Percentiles rank a stretch among this genome's conserved stretches.
phyloP scores from a whole-genome alignment of 1,140 invertebrate species.

The Drosophila carrolli region DNA sequence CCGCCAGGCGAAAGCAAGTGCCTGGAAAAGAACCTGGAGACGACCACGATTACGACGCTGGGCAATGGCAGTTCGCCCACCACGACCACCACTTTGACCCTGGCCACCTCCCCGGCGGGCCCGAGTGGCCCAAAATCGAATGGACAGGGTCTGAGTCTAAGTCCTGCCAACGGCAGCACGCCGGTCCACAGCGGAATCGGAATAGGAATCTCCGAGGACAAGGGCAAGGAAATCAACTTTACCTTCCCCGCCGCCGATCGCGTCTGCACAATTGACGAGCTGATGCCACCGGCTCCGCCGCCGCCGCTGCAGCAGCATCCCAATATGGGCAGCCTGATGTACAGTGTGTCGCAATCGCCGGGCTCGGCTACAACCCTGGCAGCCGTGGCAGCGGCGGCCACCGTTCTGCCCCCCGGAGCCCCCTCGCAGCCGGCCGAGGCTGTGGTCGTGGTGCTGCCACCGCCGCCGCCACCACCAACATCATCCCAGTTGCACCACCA shows the following conservation, averaged over 20 bases:
- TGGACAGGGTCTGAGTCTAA: constrained; percentile 32
- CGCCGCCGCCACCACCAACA: constrained; percentile 64
- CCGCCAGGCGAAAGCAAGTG: constrained; percentile 79
- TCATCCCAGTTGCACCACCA: constrained; percentile 47
- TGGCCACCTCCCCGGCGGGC: constrained; percentile 45
- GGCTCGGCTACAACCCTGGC: constrained; percentile 66
- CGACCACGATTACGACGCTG: constrained; percentile 68
- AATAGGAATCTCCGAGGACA: constrained; percentile 35
- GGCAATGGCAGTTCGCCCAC: constrained; percentile 75
- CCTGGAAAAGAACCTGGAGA: constrained; percentile 80
- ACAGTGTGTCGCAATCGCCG: constrained; percentile 60
- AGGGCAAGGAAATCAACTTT: constrained; percentile 82
- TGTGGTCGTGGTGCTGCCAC: constrained; percentile 78
- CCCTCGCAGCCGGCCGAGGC: constrained; percentile 72
- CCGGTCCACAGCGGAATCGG: constrained; percentile 16
- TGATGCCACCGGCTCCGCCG: constrained; percentile 71
- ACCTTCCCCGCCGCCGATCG: constrained; percentile 84
- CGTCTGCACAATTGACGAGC: constrained; percentile 83
- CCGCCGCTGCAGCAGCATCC: constrained; percentile 61
- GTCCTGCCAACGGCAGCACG: constrained; percentile 55
- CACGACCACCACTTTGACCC: constrained; percentile 66
- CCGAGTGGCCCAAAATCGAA: constrained; percentile 27
- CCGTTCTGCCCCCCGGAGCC: constrained; percentile 75
- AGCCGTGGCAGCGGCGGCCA: constrained; percentile 76
- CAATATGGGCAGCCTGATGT: constrained; percentile 71